Conservation (phyloP, 2,113 vertebrate genomes). For the Vireo altiloquus region DNA sequence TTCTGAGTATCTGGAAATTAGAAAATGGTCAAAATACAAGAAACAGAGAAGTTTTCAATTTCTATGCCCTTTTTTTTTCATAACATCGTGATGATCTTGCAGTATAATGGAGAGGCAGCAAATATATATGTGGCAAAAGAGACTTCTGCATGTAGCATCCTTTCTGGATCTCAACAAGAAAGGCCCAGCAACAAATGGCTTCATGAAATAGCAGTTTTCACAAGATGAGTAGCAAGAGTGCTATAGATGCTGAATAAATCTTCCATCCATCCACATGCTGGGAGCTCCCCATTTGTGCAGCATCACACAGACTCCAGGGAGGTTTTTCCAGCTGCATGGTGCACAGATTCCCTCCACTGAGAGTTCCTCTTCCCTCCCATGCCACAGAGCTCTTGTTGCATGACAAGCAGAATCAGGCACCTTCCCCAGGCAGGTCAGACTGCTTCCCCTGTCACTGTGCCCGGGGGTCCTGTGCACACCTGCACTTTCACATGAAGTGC, state of each 20-base stretch:
- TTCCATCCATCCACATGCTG: not conserved
- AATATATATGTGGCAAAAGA: not conserved
- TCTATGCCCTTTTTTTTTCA: not conserved
- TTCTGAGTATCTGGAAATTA: not conserved
- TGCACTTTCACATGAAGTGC: accelerated
- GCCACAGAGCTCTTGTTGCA: not conserved
- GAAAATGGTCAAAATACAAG: not conserved
- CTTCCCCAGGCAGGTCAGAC: not conserved
- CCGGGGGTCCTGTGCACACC: accelerated
- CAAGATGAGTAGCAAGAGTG: not conserved
- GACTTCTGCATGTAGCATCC: not conserved
- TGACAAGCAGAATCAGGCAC: not conserved
- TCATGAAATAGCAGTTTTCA: not conserved
- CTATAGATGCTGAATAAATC: not conserved
- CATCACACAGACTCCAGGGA: not conserved
- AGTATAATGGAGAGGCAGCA: not conserved
- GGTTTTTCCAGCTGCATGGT: not conserved
- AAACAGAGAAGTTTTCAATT: not conserved
- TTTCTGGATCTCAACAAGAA: not conserved
- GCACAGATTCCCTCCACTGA: not conserved
- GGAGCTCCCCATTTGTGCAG: not conserved
- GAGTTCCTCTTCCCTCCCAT: not conserved
- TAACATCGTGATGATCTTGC: not conserved
- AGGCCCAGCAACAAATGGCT: not conserved
- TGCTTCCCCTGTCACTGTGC: accelerated